Base-by-base conservation (phyloP, 1,140 invertebrate genomes). In the Nephila pilipes region DNA sequence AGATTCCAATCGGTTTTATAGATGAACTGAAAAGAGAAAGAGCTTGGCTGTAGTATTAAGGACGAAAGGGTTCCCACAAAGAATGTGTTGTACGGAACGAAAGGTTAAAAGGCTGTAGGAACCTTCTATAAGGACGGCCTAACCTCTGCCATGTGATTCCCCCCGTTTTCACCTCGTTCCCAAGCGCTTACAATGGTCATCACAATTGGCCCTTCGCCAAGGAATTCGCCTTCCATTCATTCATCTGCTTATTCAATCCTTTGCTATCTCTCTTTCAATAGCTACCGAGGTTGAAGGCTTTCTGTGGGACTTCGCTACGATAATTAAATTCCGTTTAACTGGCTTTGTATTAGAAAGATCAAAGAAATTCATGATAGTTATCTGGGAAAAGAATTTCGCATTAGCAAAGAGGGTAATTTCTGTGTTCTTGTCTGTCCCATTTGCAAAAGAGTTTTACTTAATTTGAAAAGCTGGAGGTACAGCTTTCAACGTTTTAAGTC, bases 101-200 rank as follows among this genome's bases (percentile, higher is more conserved):
- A 58, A 60, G 85, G 85, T 87, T 87, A 87, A 87, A 87, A 87
- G 85, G 85, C 55, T 54, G 69, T 32, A 75, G 69, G 22, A 65
- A 65, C 83, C 55, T 85, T 85, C 55, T 58, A n/a, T 60, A 60
- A 87, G 85, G 85, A 87, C 85, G 57, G 85, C 55, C 85, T 87
- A 87, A 87, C 85, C 85, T 87, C 85, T 85, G 83, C 32, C 83
- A 58, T 85, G 38, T n/a, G 80, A 81, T 81, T 75, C 69, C 69
- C 80, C 22, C 81, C 57, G n/a, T 60, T 58, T 60, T 87, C 85
- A 87, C 85, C 85, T 87, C 85, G 85, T 87, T 87, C 85, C 57
- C 85, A 87, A 60, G 57, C 29, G 69, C 85, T 58, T 57, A 60
- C 58, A 87, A 87, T 87, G 85, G 85, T 83, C 85, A 87, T 32